A percentile compares a stretch with the other conserved stretches of the same genome.
phyloP scores from a whole-genome alignment of 1,140 invertebrate species.

The Drosophila chauvacae region DNA sequence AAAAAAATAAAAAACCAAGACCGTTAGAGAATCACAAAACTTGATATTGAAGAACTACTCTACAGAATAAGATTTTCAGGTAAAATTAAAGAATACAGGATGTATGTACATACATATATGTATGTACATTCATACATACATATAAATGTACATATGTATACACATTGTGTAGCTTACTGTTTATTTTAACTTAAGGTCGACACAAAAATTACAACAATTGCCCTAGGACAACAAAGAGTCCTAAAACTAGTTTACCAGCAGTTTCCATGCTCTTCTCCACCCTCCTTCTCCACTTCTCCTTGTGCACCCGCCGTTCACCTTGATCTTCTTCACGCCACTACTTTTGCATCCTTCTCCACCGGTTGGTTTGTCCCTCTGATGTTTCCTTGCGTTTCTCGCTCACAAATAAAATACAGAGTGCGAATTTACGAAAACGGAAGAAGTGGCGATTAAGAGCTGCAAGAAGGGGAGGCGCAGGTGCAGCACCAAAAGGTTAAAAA shows the following conservation, averaged over 20 bases:
- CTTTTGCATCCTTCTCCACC: conserved; percentile 12
- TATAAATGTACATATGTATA: background rate
- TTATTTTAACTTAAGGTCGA: conserved; percentile 19
- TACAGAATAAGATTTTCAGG: background rate
- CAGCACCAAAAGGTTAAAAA: conserved; percentile 16
- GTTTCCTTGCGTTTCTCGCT: background rate
- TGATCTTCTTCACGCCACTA: background rate
- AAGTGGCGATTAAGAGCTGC: no score
- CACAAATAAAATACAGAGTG: background rate
- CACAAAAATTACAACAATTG: conserved; percentile 13
- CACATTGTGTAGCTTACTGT: background rate
- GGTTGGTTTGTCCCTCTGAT: background rate
- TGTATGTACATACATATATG: no score
- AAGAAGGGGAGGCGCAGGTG: background rate
- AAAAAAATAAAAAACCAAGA: no score
- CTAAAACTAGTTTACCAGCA: conserved; percentile 30
- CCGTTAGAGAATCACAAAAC: background rate
- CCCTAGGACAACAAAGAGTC: conserved; percentile 19
- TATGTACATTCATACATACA: background rate
- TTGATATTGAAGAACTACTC: background rate
- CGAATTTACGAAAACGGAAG: background rate
- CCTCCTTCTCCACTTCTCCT: background rate
- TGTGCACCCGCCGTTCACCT: background rate
- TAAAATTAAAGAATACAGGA: background rate
- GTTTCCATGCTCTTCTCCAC: background rate